Evolutionary conservation across 2,888 invertebrate species (phyloP).

Genomic region (Oeneis ivallda): DNA sequence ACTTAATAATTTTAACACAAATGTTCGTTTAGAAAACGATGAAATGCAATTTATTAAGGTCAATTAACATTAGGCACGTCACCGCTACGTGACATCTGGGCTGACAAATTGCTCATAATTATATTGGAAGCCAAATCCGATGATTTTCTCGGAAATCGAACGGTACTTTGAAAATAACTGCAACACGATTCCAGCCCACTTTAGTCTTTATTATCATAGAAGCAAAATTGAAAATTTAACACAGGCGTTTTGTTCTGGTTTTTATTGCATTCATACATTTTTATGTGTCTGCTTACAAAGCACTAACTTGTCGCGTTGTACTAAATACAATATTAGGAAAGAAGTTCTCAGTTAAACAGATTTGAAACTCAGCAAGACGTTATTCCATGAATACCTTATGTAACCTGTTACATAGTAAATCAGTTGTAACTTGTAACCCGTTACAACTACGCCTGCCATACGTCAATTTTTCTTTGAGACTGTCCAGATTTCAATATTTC

Average conservation of each 20-base stretch:
- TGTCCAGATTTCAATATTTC: not conserved
- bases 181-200: conserved; percentile 5
- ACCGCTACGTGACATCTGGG: conserved; percentile 33
- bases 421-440: conserved; percentile 1
- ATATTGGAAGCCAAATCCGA: conserved; percentile 31
- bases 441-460: not conserved
- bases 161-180: conserved; percentile 26
- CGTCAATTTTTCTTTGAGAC: not conserved
- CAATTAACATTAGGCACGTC: conserved; percentile 26
- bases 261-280: conserved; percentile 4
- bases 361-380: not conserved
- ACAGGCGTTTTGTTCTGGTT: not conserved
- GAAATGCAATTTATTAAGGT: not conserved
- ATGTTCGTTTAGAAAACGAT: not conserved
- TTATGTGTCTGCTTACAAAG: not conserved
- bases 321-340: too few species aligned
- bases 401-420: conserved; percentile 16
- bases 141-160: conserved; percentile 35
- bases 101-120: conserved; percentile 25
- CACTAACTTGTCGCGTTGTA: too few species aligned
- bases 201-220: not conserved
- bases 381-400: conserved; percentile 1
- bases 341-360: too few species aligned
- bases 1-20: too few species aligned
- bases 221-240: conserved; percentile 1